These are phyloP conservation scores for Eidolon dupreanum DNA, from an alignment of 2,797 vertebrate species.

Conservation along the genomic window DNA sequence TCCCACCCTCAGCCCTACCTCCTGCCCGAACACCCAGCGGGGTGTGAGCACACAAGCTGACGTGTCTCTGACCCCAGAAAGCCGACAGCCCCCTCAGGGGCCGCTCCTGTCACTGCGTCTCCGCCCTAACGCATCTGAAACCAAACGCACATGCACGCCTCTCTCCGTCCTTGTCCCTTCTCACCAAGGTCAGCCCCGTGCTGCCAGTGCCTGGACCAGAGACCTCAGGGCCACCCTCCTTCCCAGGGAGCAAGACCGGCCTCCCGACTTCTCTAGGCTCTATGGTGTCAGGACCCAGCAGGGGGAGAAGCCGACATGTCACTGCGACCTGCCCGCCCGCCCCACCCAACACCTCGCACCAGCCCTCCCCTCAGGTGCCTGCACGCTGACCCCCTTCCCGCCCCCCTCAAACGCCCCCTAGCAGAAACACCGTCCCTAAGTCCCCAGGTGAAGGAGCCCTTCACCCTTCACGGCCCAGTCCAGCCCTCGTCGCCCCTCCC, in stretches of 20 bases:
- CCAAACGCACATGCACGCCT: neutral
- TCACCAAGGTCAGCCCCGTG: neutral
- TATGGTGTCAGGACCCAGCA: too few species aligned
- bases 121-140: neutral
- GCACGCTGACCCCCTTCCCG: neutral
- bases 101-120: neutral
- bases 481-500: neutral
- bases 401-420: neutral
- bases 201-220: too few species aligned
- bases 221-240: neutral
- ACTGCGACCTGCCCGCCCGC: too few species aligned
- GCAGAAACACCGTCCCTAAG: neutral
- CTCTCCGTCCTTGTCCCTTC: neutral
- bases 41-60: neutral
- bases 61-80: neutral
- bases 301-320: neutral
- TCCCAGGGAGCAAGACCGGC: neutral
- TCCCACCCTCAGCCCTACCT: neutral
- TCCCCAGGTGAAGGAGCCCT: fast-evolving
- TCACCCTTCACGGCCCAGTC: too few species aligned
- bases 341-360: fast-evolving
- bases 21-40: neutral
- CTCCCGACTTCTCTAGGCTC: neutral
- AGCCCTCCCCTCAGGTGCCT: neutral
- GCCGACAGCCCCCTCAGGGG: neutral